Conservation (phyloP, 2,797 vertebrate species). For the Gymnothorax reevesii region DNA sequence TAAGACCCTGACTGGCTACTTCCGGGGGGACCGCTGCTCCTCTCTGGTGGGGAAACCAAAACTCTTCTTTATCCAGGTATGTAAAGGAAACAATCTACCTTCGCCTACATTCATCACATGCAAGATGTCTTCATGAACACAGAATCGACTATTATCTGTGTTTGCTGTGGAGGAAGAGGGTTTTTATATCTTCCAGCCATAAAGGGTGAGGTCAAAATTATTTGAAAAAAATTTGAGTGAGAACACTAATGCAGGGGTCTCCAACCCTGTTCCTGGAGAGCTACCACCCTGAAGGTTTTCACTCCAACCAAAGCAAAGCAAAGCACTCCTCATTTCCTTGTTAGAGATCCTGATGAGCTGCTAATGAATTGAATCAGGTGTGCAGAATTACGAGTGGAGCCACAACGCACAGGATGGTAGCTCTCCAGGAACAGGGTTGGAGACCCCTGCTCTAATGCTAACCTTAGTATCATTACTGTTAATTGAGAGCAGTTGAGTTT, state of each 20-base stretch:
- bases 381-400: no score
- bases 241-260: neutral
- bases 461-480: no score
- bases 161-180: neutral
- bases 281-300: no score
- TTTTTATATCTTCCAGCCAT: neutral
- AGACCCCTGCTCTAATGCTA: no score
- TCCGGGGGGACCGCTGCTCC: constrained; percentile 69
- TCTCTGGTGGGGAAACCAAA: constrained; percentile 77
- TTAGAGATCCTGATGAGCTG: no score
- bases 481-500: no score
- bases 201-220: neutral
- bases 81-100: neutral
- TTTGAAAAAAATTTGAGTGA: neutral
- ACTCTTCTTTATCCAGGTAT: constrained; percentile 80
- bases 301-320: no score
- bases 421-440: no score
- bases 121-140: neutral
- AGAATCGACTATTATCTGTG: neutral
- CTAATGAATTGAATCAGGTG: no score
- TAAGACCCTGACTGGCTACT: constrained; percentile 66
- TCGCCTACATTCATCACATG: neutral
- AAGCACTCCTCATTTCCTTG: no score
- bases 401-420: no score
- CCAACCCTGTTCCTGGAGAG: no score